These are phyloP conservation scores for Furcifer pardalis DNA, from an alignment of 2,797 vertebrate species.

Conservation along the genomic window DNA sequence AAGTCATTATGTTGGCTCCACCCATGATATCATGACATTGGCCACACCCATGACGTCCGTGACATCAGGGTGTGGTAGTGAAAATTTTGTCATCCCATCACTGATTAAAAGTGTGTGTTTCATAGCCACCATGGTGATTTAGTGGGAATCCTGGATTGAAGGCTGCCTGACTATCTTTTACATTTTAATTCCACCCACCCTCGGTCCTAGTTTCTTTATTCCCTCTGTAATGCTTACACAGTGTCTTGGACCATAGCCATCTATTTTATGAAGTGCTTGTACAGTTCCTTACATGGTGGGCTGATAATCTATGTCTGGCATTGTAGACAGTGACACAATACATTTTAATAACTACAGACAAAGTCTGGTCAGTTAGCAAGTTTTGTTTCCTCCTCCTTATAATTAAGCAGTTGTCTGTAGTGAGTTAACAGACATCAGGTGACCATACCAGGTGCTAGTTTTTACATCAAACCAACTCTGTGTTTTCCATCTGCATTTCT, in stretches of 20 bases:
- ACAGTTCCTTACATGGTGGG: conserved; percentile 26
- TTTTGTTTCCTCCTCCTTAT: conserved; percentile 6
- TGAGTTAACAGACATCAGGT: neutral
- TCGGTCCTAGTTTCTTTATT: neutral
- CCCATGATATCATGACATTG: too few relatives aligned
- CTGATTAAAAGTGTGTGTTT: neutral
- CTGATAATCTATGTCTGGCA: conserved; percentile 22
- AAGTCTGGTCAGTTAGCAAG: neutral
- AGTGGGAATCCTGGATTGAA: neutral
- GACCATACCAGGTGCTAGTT: neutral
- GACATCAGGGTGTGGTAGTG: too few relatives aligned
- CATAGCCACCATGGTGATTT: neutral
- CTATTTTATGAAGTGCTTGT: conserved; percentile 20
- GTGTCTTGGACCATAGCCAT: conserved; percentile 20
- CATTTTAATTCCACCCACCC: neutral
- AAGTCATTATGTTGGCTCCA: too few relatives aligned
- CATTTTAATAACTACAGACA: conserved; percentile 22
- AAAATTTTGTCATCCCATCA: too few relatives aligned
- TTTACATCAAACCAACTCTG: neutral
- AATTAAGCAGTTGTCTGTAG: conserved; percentile 1
- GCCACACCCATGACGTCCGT: too few relatives aligned
- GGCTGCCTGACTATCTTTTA: neutral
- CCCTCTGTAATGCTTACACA: conserved; percentile 18
- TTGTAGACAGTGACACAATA: conserved; percentile 30
- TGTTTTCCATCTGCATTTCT: neutral